These are phyloP conservation scores for Embidobia sp. DNA, from an alignment of 2,888 invertebrate species.

Conservation along the genomic window DNA sequence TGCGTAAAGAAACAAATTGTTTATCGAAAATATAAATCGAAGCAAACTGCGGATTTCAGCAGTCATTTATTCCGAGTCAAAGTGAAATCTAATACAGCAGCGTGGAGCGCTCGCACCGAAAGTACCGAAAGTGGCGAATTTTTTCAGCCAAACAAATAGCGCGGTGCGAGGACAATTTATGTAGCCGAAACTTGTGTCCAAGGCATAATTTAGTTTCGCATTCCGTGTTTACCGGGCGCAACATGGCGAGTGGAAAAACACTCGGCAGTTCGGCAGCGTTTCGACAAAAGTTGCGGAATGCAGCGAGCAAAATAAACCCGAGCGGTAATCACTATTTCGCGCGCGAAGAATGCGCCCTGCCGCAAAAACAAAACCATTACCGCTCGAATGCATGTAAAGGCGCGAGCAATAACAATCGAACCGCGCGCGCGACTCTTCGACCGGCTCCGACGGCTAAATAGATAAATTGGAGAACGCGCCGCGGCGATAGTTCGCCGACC, in stretches of 20 bases:
- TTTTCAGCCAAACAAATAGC: background rate
- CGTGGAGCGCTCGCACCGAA: too few species aligned
- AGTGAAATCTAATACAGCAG: too few species aligned
- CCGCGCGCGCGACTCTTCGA: conserved; percentile 17
- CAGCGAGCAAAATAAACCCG: conserved; percentile 19
- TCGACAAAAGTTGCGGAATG: conserved; percentile 25
- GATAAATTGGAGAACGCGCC: conserved; percentile 75
- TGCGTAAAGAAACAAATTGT: too few species aligned
- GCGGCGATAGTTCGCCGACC: conserved; percentile 46
- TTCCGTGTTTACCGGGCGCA: conserved; percentile 17
- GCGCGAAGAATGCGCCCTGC: conserved; percentile 21
- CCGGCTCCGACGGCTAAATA: conserved; percentile 70
- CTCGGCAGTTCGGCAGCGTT: background rate
- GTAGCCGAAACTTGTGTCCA: conserved; percentile 7
- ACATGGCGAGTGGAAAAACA: conserved; percentile 20
- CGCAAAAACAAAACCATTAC: conserved; percentile 30
- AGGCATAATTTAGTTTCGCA: conserved; percentile 27
- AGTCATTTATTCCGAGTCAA: too few species aligned
- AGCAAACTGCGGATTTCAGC: too few species aligned
- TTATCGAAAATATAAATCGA: too few species aligned
- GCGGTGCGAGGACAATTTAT: conserved; percentile 1
- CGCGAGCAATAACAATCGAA: conserved; percentile 36
- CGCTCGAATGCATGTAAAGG: conserved; percentile 31
- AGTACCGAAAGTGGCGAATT: too few species aligned
- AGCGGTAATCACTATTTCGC: conserved; percentile 37